A percentile compares a stretch with the other conserved stretches of the same genome.
These are phyloP conservation scores for Chaetodon trifascialis DNA, from an alignment of 2,113 vertebrate species.

Conservation along the genomic window DNA sequence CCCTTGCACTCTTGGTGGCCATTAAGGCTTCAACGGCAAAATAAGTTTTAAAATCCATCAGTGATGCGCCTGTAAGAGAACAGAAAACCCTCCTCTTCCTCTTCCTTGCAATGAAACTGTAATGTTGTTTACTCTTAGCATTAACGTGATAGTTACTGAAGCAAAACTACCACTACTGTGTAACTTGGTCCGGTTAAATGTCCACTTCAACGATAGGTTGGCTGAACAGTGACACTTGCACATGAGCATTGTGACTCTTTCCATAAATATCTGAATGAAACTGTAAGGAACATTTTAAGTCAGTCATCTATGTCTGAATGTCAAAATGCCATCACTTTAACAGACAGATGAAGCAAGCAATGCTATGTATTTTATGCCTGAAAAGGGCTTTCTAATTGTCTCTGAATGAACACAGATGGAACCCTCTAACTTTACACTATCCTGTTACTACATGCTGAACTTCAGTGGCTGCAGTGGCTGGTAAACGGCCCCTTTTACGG, in stretches of 20 bases:
- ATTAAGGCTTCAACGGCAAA: neutral
- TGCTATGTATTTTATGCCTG: neutral
- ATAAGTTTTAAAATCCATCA: neutral
- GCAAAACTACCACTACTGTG: neutral
- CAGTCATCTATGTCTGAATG: neutral
- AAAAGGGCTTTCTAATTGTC: slow-evolving; percentile 15
- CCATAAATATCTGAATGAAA: neutral
- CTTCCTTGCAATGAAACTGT: neutral
- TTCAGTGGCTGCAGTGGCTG: slow-evolving; percentile 11
- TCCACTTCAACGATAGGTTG: neutral
- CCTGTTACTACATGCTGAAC: slow-evolving; percentile 29
- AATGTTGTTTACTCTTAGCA: neutral
- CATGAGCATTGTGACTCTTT: neutral
- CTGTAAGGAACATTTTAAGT: neutral
- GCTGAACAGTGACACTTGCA: neutral
- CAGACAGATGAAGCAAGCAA: neutral
- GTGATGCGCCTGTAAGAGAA: neutral
- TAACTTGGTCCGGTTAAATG: neutral
- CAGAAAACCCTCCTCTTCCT: neutral
- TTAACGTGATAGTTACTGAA: neutral
- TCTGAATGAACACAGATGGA: slow-evolving; percentile 2
- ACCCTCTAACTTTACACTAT: neutral
- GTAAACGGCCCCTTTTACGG: slow-evolving; percentile 37
- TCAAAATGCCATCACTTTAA: slow-evolving; percentile 1
- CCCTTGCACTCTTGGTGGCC: neutral